Percentiles rank a stretch among this genome's conserved stretches.
These are phyloP conservation scores for Lophura nycthemera DNA, from an alignment of 2,113 vertebrate genomes.

Conservation along the genomic window DNA sequence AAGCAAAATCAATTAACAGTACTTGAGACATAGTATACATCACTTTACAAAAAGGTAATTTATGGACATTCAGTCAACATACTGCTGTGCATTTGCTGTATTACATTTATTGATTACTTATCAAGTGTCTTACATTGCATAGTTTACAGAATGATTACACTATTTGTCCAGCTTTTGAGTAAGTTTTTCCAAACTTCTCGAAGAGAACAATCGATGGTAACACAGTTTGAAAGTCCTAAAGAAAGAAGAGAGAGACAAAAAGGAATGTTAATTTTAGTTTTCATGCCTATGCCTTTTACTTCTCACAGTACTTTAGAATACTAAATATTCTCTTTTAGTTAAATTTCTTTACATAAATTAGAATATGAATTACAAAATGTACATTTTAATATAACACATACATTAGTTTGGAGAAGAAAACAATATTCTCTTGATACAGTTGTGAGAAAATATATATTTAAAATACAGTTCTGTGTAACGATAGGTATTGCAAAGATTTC, in stretches of 20 bases:
- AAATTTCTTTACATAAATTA: neutral
- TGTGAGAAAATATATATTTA: neutral
- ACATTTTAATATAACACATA: neutral
- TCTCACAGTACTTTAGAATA: neutral
- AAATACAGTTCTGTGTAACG: neutral
- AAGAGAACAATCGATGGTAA: constrained; percentile 81
- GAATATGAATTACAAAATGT: neutral
- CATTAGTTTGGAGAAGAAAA: neutral
- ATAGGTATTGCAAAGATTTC: neutral
- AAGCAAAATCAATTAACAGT: neutral
- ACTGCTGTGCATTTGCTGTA: neutral
- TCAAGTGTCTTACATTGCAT: neutral
- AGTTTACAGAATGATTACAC: constrained; percentile 61
- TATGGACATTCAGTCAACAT: neutral
- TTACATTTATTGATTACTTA: constrained; percentile 27
- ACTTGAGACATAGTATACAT: neutral
- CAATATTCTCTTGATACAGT: neutral
- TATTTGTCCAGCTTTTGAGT: constrained; percentile 81
- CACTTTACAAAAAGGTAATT: neutral
- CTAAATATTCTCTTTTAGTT: neutral
- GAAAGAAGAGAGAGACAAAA: constrained; percentile 46
- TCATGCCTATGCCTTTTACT: neutral
- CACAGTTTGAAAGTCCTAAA: constrained; percentile 84
- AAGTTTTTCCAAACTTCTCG: constrained; percentile 81
- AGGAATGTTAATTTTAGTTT: neutral